Base-by-base conservation (phyloP, 1,140 invertebrate species). In the Cryptotermes secundus region DNA sequence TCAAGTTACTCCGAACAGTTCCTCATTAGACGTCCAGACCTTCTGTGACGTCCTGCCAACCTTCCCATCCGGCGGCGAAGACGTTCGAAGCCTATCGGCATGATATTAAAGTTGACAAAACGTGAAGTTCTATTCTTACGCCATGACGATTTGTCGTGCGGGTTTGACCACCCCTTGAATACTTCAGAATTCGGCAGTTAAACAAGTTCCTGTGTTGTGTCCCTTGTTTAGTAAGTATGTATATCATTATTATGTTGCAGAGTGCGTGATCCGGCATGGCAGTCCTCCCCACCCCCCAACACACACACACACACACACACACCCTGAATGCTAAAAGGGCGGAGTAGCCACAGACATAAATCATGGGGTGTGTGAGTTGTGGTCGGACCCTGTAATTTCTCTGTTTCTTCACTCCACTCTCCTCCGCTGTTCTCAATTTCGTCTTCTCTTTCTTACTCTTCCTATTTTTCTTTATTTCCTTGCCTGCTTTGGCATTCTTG, bases 311-410 rank as follows among this genome's bases (percentile, higher is more conserved):
- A n/a, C n/a, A n/a, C n/a, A n/a, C n/a, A n/a, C 79, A 80, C 35
- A 80, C 24, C 26, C 45, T 24, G 22, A 80, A 80, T 34, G 79
- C 42, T 81, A 16, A 26, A 24, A 81, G 80, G 80, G 80, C 42
- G 80, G 80, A 35, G 80, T 80, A 81, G n/a, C 34, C 34, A 35
- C 59, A 16, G 34, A 81, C 80, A 81, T 81, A 81, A 81, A 81
- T 81, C 80, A 81, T 34, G 79, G 80, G 80, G 80, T 81, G n/a
- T 81, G 80, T 35, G 80, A 80, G 34, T 80, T 80, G 79, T 19
- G 35, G 34, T 80, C 80, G 42, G 80, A 35, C 34, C 79, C 80
- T 81, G 34, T 81, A 81, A 81, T 81, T 81, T 81, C 80, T 38
- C 42, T 45, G 26, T 38, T 26, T 26, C 26, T 81, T 38, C 42